Percentiles rank a stretch among this genome's conserved stretches.
Evolutionary conservation across 2,113 vertebrate genomes (phyloP).

Genomic region (Potamarius usumacintae): DNA sequence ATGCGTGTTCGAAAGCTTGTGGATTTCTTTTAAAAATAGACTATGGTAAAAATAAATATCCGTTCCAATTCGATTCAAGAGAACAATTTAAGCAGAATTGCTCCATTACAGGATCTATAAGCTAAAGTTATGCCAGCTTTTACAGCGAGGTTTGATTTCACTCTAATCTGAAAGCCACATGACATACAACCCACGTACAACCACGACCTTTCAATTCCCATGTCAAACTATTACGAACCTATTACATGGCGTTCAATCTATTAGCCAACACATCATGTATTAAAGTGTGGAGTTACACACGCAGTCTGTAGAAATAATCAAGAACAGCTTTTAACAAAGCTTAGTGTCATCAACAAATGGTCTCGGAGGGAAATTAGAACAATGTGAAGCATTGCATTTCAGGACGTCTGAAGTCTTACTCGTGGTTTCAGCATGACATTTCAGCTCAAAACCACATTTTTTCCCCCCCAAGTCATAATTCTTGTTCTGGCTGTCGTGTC

Average conservation of each 20-base stretch:
- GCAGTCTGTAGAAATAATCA: constrained; percentile 23
- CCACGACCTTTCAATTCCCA: neutral
- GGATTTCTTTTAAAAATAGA: neutral
- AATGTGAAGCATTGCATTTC: constrained; percentile 33
- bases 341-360: constrained; percentile 42
- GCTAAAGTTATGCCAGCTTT: neutral
- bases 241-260: constrained; percentile 8
- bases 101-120: neutral
- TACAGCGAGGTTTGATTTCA: neutral
- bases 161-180: neutral
- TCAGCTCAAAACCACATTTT: constrained; percentile 9
- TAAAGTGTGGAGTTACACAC: constrained; percentile 7
- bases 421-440: constrained; percentile 31
- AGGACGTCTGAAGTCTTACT: constrained; percentile 36
- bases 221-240: neutral
- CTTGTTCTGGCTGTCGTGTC: constrained; percentile 28
- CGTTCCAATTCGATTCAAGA: neutral
- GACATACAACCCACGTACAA: neutral
- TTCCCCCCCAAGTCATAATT: constrained; percentile 16
- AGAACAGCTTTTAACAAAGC: constrained; percentile 39
- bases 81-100: neutral
- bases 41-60: neutral
- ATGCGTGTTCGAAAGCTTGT: constrained; percentile 19
- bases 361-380: constrained; percentile 44
- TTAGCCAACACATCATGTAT: constrained; percentile 28